phyloP scores from a whole-genome alignment of 2,113 vertebrate species.

The Platysteira castanea region DNA sequence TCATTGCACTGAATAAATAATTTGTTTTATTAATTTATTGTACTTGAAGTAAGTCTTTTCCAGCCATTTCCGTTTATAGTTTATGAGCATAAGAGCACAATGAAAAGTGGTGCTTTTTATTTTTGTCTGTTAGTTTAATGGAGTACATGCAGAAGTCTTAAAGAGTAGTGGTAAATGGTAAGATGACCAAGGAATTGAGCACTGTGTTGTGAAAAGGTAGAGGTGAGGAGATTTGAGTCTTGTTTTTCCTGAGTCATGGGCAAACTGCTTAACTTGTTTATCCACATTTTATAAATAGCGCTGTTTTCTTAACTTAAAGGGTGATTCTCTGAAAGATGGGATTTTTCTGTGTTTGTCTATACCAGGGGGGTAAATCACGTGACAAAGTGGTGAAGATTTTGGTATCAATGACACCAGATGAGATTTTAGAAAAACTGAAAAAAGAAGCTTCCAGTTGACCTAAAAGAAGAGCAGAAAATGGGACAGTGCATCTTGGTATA shows the following conservation, averaged over 20 bases:
- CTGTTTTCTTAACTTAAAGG: background rate
- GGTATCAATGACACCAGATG: constrained; percentile 76
- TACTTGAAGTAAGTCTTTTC: background rate
- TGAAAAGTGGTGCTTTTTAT: background rate
- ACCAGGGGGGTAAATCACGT: constrained; percentile 87
- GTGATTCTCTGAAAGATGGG: background rate
- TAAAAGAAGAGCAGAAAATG: constrained; percentile 6
- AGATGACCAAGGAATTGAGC: background rate
- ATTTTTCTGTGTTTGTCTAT: constrained; percentile 3
- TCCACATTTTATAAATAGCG: background rate
- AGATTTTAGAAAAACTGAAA: constrained; percentile 82
- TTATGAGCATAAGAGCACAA: background rate
- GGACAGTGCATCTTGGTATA: background rate
- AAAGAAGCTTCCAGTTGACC: constrained; percentile 73
- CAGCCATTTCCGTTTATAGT: background rate
- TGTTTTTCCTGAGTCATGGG: background rate
- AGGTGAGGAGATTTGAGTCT: background rate
- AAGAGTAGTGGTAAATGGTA: background rate
- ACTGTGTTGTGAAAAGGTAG: background rate
- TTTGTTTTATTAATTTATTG: background rate
- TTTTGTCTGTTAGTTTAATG: background rate
- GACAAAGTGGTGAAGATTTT: constrained; percentile 88
- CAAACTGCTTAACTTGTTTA: background rate
- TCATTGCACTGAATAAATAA: background rate
- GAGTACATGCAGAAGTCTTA: background rate